Evolutionary conservation across 2,888 invertebrate species (phyloP).

Genomic region (Napeogenes inachia): DNA sequence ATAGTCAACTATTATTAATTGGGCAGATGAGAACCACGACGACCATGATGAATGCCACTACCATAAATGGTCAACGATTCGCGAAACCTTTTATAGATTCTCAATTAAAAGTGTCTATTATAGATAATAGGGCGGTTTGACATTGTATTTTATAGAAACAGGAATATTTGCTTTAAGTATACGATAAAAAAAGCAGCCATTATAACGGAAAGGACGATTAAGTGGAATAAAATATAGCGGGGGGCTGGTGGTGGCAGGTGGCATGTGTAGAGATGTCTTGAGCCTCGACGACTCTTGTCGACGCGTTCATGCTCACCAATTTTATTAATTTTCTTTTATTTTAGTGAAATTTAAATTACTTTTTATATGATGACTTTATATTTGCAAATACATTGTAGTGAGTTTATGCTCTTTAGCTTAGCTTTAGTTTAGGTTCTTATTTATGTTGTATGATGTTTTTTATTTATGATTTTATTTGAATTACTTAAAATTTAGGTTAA

Average conservation of each 20-base stretch:
- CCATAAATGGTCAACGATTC: constrained; percentile 70
- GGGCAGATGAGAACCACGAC: constrained; percentile 75
- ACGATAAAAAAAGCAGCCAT: constrained; percentile 72
- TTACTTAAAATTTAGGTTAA: too few relatives aligned
- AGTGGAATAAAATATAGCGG: constrained; percentile 76
- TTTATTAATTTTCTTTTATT: constrained; percentile 7
- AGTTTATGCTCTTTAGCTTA: too few relatives aligned
- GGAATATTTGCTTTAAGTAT: constrained; percentile 74
- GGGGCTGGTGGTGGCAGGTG: constrained; percentile 76
- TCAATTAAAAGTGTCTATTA: constrained; percentile 77
- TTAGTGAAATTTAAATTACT: background rate
- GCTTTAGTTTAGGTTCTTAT: too few relatives aligned
- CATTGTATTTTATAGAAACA: constrained; percentile 66
- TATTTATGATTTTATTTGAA: background rate
- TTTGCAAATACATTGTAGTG: background rate
- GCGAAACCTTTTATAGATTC: constrained; percentile 78
- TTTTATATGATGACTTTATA: background rate
- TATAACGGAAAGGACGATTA: constrained; percentile 77
- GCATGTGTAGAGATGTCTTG: constrained; percentile 54
- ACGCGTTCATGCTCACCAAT: constrained; percentile 2
- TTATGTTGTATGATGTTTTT: background rate
- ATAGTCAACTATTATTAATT: constrained; percentile 77
- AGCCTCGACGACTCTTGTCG: constrained; percentile 21
- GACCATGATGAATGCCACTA: constrained; percentile 71
- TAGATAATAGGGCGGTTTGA: constrained; percentile 70